Percentiles rank a stretch among this genome's conserved stretches.
These are phyloP conservation scores for Torymus texanus DNA, from an alignment of 2,888 invertebrate species.

Conservation along the genomic window DNA sequence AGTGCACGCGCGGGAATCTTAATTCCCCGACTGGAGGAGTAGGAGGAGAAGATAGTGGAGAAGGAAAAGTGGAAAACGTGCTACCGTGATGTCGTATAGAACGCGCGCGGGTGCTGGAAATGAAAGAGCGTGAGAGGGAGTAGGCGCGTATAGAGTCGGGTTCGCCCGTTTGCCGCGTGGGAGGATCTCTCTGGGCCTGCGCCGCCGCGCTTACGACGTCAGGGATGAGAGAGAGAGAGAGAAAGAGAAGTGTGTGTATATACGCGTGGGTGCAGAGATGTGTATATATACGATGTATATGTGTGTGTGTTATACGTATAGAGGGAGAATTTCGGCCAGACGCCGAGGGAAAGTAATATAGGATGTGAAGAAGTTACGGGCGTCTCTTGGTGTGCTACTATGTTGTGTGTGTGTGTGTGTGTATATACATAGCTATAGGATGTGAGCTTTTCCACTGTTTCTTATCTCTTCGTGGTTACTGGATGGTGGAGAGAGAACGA, in stretches of 20 bases:
- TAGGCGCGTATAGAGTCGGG: conserved; percentile 25
- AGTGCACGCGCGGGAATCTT: conserved; percentile 30
- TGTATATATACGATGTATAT: not conserved
- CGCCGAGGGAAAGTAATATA: not conserved
- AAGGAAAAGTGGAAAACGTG: conserved; percentile 56
- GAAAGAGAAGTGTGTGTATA: conserved; percentile 8
- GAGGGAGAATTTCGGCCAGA: conserved; percentile 20
- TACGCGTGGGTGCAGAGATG: not conserved
- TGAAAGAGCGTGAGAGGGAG: not conserved
- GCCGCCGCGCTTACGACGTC: not conserved
- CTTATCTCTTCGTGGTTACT: not conserved
- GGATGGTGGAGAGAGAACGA: not conserved
- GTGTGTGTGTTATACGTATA: not conserved
- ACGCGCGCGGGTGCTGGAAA: not conserved
- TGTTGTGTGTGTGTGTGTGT: too few relatives aligned
- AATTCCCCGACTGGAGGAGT: conserved; percentile 3
- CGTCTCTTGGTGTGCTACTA: too few relatives aligned
- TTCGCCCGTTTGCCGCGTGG: not conserved
- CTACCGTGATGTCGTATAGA: not conserved
- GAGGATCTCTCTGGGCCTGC: conserved; percentile 32
- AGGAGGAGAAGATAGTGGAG: not conserved
- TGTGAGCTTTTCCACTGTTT: too few relatives aligned
- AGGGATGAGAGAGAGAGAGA: too few relatives aligned
- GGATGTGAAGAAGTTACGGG: too few relatives aligned
- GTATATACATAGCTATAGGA: too few relatives aligned